Percentiles rank a stretch among this genome's conserved stretches.
phyloP scores from a whole-genome alignment of 2,113 vertebrate species.

The Oncorhynchus gorbuscha region DNA sequence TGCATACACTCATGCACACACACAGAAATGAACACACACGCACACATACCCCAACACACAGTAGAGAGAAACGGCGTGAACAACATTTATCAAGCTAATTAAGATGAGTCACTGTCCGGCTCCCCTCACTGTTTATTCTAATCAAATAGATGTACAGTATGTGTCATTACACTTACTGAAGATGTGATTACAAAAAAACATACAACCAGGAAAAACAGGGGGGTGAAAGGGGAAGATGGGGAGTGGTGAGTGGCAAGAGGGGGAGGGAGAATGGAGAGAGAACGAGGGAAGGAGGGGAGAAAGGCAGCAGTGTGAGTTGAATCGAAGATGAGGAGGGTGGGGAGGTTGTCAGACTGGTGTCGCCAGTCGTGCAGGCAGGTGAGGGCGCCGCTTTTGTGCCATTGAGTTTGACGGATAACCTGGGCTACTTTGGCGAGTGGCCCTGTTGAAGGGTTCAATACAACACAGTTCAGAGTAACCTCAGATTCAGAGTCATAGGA shows the following conservation, averaged over 20 bases:
- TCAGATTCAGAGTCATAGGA: conserved; percentile 25
- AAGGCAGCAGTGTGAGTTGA: conserved; percentile 1
- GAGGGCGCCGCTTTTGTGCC: conserved; percentile 38
- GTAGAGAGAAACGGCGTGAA: conserved; percentile 21
- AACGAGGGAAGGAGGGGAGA: background rate
- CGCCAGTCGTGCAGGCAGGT: conserved; percentile 25
- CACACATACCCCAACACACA: background rate
- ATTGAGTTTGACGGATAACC: conserved; percentile 45
- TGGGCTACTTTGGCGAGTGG: conserved; percentile 11
- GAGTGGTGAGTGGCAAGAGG: background rate
- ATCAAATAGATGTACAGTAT: conserved; percentile 63
- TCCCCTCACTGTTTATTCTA: conserved; percentile 67
- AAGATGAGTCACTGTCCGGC: conserved; percentile 64
- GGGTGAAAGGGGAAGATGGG: background rate
- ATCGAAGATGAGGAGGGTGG: conserved; percentile 3
- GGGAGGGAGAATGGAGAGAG: background rate
- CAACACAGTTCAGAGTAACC: conserved; percentile 34
- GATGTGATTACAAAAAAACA: conserved; percentile 15
- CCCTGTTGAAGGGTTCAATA: conserved; percentile 34
- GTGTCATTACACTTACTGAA: conserved; percentile 17
- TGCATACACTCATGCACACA: background rate
- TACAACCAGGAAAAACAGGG: background rate
- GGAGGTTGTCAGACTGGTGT: background rate
- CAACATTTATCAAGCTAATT: conserved; percentile 73
- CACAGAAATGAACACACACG: background rate